A percentile compares a stretch with the other conserved stretches of the same genome.
Evolutionary conservation across 2,113 vertebrate species (phyloP).

Genomic region (Amia ocellicauda): DNA sequence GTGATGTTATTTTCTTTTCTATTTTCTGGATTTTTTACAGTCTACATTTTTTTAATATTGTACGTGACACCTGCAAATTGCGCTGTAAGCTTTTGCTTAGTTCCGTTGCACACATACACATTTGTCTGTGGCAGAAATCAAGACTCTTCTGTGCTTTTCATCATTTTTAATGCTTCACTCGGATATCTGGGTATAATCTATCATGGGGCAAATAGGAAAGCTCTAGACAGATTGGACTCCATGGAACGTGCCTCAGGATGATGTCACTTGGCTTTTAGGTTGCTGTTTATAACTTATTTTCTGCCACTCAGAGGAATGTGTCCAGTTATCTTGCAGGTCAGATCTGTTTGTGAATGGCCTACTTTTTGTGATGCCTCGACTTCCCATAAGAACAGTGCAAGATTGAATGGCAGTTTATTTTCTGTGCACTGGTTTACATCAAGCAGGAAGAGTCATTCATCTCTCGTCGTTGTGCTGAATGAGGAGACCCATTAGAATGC

Average conservation of each 20-base stretch:
- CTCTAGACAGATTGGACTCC: background rate
- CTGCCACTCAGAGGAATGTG: background rate
- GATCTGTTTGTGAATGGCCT: background rate
- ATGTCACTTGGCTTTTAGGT: background rate
- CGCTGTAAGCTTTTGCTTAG: too few relatives aligned
- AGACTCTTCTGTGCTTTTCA: slow-evolving; percentile 1
- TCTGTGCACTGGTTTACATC: background rate
- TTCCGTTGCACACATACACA: too few relatives aligned
- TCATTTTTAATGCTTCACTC: background rate
- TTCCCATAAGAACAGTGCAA: background rate
- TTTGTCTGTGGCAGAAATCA: too few relatives aligned
- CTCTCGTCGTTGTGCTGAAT: background rate
- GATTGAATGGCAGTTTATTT: slow-evolving; percentile 24
- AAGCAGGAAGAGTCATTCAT: slow-evolving; percentile 10
- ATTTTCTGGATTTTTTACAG: too few relatives aligned
- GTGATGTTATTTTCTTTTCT: too few relatives aligned
- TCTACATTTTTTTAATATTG: too few relatives aligned
- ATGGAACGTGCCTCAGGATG: background rate
- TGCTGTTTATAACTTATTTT: background rate
- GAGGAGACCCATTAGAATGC: background rate
- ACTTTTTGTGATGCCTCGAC: background rate
- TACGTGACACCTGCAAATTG: too few relatives aligned
- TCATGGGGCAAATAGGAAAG: background rate
- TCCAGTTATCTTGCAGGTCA: background rate
- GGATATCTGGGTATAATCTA: background rate